Evolutionary conservation across 2,888 invertebrate species (phyloP), one percentile per base, ranked within the genome.

Genomic region (Myopa testacea): DNA sequence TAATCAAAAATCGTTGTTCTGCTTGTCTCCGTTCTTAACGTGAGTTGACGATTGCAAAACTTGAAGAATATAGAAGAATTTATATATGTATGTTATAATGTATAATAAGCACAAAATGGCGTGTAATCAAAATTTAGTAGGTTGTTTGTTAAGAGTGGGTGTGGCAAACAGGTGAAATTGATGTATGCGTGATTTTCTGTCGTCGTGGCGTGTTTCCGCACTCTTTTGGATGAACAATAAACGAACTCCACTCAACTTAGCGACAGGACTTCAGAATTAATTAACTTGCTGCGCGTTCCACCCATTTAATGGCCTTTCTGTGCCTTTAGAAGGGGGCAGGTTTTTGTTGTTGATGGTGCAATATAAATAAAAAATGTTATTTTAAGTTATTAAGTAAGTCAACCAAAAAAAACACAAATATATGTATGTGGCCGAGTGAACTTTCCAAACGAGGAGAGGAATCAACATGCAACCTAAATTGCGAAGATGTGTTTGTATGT

Each of bases 101-200:
- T 26, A 26, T 26, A 26, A 26, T 26, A 26, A 26, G 26, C 26
- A 26, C 26, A 26, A 45, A 45, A 45, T 45, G 10, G 45, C 45
- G 10, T 45, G 10, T 6, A 45, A 45, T 45, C 6, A 45, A 45
- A 45, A 45, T 45, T 45, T 1, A 6, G 45, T 6, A 6, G 45
- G 45, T 45, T 45, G 45, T 45, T 45, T 26, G 19, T 8, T 62
- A 62, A 62, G 34, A 26, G 19, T n/a, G 62, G 69, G 69, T 50
- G 69, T 69, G 69, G 69, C 69, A 58, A 58, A 55, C 16, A 58
- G 55, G 72, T 50, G 65, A 75, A 75, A 67, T 68, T 52, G 40
- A 40, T 68, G 68, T 68, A 55, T 75, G 75, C 75, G 75, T 75
- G 75, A 75, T 75, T 75, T 68, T 67, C 67, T 75, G 75, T 75